phyloP scores from a whole-genome alignment of 2,113 vertebrate genomes.

The Myotis lucifugus region DNA sequence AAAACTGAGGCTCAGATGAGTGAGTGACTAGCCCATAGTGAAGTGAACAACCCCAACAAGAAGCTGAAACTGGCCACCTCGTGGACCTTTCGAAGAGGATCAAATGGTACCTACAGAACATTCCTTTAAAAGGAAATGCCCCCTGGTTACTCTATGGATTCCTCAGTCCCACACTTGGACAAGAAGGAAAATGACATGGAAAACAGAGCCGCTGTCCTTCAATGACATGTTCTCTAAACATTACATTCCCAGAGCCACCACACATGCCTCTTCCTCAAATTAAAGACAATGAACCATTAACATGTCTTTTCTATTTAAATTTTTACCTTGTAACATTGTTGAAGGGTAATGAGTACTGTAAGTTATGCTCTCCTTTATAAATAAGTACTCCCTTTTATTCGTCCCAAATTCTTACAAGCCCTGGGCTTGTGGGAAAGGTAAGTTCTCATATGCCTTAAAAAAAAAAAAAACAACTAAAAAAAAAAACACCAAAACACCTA shows the following conservation, averaged over 20 bases:
- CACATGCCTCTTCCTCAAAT: neutral
- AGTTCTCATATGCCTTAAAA: neutral
- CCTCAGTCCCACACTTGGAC: neutral
- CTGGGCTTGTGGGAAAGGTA: neutral
- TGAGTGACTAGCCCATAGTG: neutral
- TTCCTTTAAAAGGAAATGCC: neutral
- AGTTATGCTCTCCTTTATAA: neutral
- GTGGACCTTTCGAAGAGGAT: neutral
- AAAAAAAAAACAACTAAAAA: neutral
- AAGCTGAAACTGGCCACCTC: neutral
- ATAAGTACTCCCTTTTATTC: neutral
- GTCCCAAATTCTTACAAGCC: neutral
- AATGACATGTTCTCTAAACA: neutral
- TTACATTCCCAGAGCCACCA: fast-evolving
- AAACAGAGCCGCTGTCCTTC: neutral
- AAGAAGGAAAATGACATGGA: neutral
- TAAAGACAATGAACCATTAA: neutral
- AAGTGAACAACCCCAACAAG: neutral
- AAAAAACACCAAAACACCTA: neutral
- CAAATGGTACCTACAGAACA: neutral
- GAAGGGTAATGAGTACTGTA: neutral
- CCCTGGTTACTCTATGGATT: neutral
- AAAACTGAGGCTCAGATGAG: neutral
- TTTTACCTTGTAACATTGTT: neutral
- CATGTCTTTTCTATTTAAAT: neutral